Base-by-base conservation (phyloP, 2,797 vertebrate species). In the Sebastes glaucus region DNA sequence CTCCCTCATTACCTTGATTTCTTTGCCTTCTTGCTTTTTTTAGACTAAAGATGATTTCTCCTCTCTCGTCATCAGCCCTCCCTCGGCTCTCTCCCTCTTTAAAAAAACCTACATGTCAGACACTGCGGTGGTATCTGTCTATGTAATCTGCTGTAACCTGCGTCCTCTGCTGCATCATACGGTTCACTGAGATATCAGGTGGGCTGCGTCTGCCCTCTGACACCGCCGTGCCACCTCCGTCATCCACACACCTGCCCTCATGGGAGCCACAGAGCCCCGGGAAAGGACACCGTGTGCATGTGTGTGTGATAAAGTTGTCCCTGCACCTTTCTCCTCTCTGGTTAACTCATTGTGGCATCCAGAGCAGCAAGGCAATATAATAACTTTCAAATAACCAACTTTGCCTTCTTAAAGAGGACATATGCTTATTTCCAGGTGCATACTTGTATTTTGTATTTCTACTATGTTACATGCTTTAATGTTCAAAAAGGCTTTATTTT, bases 101-200 rank as follows among this genome's bases (percentile, higher is more conserved):
- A 4, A 70, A 5, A 69, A 74, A 74, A 59, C 9, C 25, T 11
- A 5, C 53, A 55, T 11, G 30, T 57, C 11, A 35, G 28, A 55
- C 78, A 32, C 11, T 6, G 52, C 7, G 1, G 46, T 28, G 59
- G 68, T 78, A 13, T 66, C 49, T 32, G 9, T 62, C 49, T 52
- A 11, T 64, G 32, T 78, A 73, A 80, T 85, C 72, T 61, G 28
- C 49, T 65, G 61, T 77, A 53, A 67, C 79, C 61, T 32, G 56
- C 11, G n/a, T 74, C 65, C 59, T 86, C 10, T 32, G 52, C 81
- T 86, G 78, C 68, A 62, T 89, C 77, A 78, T 42, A 46, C 28
- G 80, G 72, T 81, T 82, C 33, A 70, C 65, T 71, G 81, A 74
- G 76, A 64, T 63, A 78, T 86, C 83, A 87, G 87, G 63, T 82